Conservation (phyloP, 2,113 vertebrate genomes). For the Oryzias melastigma region DNA sequence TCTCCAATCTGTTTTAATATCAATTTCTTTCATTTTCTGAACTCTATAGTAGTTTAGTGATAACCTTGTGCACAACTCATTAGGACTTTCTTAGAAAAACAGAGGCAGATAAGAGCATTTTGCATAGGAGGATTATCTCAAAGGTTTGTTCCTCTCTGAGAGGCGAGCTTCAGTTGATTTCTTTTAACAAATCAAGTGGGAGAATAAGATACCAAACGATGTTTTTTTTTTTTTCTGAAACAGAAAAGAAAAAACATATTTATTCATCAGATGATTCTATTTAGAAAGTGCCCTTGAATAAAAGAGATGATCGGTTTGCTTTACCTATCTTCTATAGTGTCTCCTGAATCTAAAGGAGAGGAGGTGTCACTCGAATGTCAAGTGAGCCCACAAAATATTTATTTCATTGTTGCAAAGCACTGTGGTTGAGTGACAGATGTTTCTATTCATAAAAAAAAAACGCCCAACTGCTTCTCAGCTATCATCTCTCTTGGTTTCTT, state of each 20-base stretch:
- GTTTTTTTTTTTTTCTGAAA: constrained; percentile 7
- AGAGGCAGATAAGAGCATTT: constrained; percentile 25
- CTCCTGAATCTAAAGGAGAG: constrained; percentile 30
- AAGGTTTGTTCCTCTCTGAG: constrained; percentile 40
- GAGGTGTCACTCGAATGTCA: constrained; percentile 37
- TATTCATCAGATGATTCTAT: constrained; percentile 46
- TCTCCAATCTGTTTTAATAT: background rate
- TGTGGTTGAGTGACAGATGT: constrained; percentile 17
- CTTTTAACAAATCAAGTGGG: constrained; percentile 34
- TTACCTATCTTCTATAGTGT: constrained; percentile 28
- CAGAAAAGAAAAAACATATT: constrained; percentile 18
- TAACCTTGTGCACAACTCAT: constrained; percentile 37
- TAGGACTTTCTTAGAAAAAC: constrained; percentile 32
- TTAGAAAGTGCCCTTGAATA: constrained; percentile 25
- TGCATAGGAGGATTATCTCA: constrained; percentile 39
- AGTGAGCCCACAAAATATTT: constrained; percentile 57
- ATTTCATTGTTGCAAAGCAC: constrained; percentile 42
- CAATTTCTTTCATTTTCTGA: constrained; percentile 20
- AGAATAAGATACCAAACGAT: constrained; percentile 28
- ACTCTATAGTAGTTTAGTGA: constrained; percentile 20
- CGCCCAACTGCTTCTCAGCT: constrained; percentile 10
- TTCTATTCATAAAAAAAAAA: constrained; percentile 41
- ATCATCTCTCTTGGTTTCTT: constrained; percentile 38
- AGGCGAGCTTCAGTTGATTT: constrained; percentile 12
- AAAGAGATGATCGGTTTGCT: constrained; percentile 35